Percentiles rank a stretch among this genome's conserved stretches.
phyloP scores from a whole-genome alignment of 2,888 invertebrate species.

The Carpatolechia fugitivella region DNA sequence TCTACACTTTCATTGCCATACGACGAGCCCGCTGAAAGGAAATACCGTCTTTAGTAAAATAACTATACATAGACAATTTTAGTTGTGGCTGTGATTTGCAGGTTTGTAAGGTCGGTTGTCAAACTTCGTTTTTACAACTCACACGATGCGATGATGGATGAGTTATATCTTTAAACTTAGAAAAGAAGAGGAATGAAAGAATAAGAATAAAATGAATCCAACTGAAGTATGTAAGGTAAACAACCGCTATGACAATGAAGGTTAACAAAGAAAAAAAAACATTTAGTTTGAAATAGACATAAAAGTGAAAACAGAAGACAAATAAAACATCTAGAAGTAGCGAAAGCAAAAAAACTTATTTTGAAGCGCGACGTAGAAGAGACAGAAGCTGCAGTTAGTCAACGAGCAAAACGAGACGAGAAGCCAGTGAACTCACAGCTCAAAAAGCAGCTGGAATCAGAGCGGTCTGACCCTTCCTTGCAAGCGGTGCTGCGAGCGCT shows the following conservation, averaged over 20 bases:
- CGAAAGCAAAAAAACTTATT: not conserved
- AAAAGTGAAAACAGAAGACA: not conserved
- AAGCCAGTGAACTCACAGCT: constrained; percentile 63
- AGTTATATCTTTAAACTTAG: no score
- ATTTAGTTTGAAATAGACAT: no score
- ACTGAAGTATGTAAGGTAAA: no score
- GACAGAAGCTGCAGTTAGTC: constrained; percentile 10
- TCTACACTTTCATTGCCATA: constrained; percentile 74
- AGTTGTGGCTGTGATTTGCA: no score
- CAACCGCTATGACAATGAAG: no score
- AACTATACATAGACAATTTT: not conserved
- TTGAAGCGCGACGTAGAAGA: constrained; percentile 15
- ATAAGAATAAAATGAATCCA: no score
- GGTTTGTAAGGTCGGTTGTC: no score
- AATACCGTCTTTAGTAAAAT: not conserved
- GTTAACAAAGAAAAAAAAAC: no score
- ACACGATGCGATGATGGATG: no score
- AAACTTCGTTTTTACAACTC: no score
- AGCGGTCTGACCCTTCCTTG: constrained; percentile 65
- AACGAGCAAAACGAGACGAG: constrained; percentile 24
- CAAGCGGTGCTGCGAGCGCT: constrained; percentile 53
- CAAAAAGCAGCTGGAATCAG: constrained; percentile 76
- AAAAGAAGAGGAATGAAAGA: no score
- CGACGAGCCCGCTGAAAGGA: constrained; percentile 65
- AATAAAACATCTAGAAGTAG: no score